Conservation (phyloP, 2,113 vertebrate species). For the Hippopotamus amphibius region DNA sequence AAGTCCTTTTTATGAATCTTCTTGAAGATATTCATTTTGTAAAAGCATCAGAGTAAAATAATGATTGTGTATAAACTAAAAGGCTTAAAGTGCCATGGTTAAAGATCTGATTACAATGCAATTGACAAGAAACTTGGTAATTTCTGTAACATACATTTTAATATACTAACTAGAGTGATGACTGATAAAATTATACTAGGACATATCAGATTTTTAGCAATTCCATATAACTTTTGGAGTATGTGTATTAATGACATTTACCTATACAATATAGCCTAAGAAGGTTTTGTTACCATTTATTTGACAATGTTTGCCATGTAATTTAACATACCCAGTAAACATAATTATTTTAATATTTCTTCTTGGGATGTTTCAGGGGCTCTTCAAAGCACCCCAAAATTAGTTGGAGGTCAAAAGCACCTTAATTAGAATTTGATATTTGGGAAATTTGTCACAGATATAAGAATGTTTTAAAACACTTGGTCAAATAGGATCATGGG, state of each 20-base stretch:
- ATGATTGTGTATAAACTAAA: neutral
- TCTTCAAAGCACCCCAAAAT: neutral
- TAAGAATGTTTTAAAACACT: neutral
- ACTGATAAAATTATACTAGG: neutral
- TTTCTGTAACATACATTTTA: neutral
- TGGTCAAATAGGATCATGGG: neutral
- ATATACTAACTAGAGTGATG: neutral
- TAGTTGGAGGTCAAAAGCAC: neutral
- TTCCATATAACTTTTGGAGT: neutral
- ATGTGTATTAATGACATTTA: neutral
- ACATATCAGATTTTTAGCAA: neutral
- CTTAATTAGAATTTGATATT: neutral
- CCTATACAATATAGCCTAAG: neutral
- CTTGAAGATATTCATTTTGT: too few species aligned
- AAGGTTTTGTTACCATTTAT: neutral
- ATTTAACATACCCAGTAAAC: neutral
- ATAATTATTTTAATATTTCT: neutral
- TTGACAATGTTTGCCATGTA: neutral
- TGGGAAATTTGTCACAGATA: neutral
- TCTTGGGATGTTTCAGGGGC: neutral
- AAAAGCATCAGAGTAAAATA: too few species aligned
- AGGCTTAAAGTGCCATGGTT: neutral
- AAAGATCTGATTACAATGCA: neutral
- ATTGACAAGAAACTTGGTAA: neutral
- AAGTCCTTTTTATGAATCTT: neutral